Percentiles rank a stretch among this genome's conserved stretches.
Conservation (phyloP, 1,140 invertebrate species). For the Apis florea region DNA sequence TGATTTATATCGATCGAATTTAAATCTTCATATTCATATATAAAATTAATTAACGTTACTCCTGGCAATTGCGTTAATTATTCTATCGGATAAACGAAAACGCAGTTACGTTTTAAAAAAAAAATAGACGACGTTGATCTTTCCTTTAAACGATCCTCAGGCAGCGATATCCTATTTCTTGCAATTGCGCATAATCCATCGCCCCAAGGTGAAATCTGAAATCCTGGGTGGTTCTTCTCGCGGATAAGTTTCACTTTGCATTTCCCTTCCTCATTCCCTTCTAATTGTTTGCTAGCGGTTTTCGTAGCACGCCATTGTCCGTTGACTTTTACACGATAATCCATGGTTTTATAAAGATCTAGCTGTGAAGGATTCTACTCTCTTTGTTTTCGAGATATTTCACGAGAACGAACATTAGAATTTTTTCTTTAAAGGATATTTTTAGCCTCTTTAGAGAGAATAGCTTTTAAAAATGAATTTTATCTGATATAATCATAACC, state of each 20-base stretch:
- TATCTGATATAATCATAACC: too few species aligned
- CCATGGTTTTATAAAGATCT: not conserved
- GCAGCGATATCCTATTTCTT: slow-evolving; percentile 24
- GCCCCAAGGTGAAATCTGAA: slow-evolving; percentile 55
- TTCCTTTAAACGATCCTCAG: slow-evolving; percentile 37
- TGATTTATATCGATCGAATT: too few species aligned
- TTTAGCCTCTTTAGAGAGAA: too few species aligned
- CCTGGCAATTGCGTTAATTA: slow-evolving; percentile 59
- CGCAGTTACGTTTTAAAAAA: slow-evolving; percentile 14
- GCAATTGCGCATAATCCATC: slow-evolving; percentile 48
- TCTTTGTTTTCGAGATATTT: too few species aligned
- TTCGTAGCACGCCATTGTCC: slow-evolving; percentile 2
- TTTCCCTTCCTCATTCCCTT: not conserved
- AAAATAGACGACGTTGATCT: slow-evolving; percentile 19
- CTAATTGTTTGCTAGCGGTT: slow-evolving; percentile 8
- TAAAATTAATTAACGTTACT: not conserved
- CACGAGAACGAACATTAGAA: too few species aligned
- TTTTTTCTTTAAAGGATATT: too few species aligned
- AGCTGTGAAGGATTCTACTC: not conserved
- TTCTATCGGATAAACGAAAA: slow-evolving; percentile 44
- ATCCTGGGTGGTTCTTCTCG: slow-evolving; percentile 30
- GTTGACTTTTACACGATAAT: slow-evolving; percentile 42
- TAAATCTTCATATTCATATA: too few species aligned
- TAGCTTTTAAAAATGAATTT: too few species aligned
- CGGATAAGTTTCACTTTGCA: not conserved